phyloP scores from a whole-genome alignment of 2,113 vertebrate genomes.

The Nothobranchius furzeri region DNA sequence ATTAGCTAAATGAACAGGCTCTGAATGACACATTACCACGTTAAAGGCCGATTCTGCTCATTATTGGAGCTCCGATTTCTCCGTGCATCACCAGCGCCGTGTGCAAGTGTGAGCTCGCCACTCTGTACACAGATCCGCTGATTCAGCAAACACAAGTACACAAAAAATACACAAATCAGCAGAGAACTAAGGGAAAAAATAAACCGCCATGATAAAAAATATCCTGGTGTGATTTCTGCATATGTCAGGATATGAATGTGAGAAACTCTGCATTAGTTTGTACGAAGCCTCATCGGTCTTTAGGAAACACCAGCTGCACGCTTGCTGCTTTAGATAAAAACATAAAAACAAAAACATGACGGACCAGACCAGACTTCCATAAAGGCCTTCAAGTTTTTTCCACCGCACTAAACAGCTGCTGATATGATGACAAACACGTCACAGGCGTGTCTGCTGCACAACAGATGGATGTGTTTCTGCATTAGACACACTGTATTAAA shows the following conservation, averaged over 20 bases:
- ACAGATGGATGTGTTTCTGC: constrained; percentile 47
- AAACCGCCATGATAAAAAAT: not conserved
- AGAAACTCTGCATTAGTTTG: constrained; percentile 10
- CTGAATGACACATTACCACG: constrained; percentile 77
- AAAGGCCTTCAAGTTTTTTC: constrained; percentile 13
- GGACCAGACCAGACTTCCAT: not conserved
- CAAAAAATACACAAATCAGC: constrained; percentile 5
- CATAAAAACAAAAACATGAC: not conserved
- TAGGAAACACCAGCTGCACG: constrained; percentile 11
- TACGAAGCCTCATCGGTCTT: constrained; percentile 7
- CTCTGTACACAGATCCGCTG: constrained; percentile 52
- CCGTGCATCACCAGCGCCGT: constrained; percentile 63
- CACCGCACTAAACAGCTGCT: constrained; percentile 40
- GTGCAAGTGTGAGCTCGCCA: constrained; percentile 33
- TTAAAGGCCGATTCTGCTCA: constrained; percentile 74
- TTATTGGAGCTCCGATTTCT: constrained; percentile 67
- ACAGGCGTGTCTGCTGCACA: constrained; percentile 30
- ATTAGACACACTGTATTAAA: constrained; percentile 32
- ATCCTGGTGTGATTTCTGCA: constrained; percentile 4
- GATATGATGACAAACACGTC: constrained; percentile 33
- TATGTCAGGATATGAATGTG: constrained; percentile 21
- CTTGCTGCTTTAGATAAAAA: constrained; percentile 12
- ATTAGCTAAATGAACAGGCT: constrained; percentile 75
- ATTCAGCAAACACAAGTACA: constrained; percentile 57
- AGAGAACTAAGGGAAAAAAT: not conserved